Evolutionary conservation across 2,888 invertebrate species (phyloP), one percentile per base, ranked within the genome.

Genomic region (Acrobasis suavella): DNA sequence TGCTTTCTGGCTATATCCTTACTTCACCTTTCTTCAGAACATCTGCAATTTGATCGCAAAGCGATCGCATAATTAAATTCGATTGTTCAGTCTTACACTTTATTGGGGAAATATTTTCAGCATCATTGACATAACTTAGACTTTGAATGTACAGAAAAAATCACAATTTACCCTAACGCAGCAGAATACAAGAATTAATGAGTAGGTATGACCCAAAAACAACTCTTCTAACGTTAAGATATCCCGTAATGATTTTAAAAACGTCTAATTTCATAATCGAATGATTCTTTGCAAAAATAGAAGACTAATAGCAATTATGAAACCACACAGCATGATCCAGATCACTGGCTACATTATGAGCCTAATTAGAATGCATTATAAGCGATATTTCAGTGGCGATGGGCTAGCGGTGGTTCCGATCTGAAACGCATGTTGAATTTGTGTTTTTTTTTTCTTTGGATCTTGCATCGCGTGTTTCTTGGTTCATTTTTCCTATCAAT

Each of bases 361-460:
- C 60, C 38, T 60, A 60, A 60, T 60, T 52, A 60, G 17, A 60
- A 16, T 39, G 65, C 62, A 67, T 65, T 68, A 65, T 62, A 54
- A 65, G 50, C 50, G 38, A 62, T 56, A 62, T 49, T 62, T 12
- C 37, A 32, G 16, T 74, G 72, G 67, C 67, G 69, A 69, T 69
- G 65, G 69, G 62, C 17, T 80, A 81, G 74, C 82, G 78, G 81
- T 15, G 59, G 83, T 83, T 83, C 83, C 83, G 81, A 72, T 78
- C 83, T 81, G 74, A 78, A 82, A 78, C 69, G 46, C 69, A 64
- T 38, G 64, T 22, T 52, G 17, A 46, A 65, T 65, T 68, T 63
- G 65, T 58, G 32, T 22, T 70, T 73, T 71, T 73, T 71, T 71
- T 70, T 62, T 22, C 55, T 63, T 32, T 15, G 9, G n/a, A n/a